These are phyloP conservation scores for Drosophila merina DNA, from an alignment of 2,888 invertebrate species.

Conservation along the genomic window DNA sequence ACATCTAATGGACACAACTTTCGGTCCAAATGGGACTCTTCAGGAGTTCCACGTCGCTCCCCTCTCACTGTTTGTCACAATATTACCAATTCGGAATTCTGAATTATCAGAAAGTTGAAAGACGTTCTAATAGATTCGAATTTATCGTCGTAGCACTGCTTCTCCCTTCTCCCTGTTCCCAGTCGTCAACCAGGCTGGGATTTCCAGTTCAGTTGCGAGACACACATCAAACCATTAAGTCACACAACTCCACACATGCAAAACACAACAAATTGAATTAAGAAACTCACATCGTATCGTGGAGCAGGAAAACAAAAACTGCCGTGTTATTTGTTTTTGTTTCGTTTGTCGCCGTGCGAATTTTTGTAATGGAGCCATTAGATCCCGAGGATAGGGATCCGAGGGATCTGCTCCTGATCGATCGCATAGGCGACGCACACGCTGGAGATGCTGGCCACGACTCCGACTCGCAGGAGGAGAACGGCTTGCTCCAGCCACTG, in stretches of 20 bases:
- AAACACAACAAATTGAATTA: not conserved
- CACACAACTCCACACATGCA: conserved; percentile 1
- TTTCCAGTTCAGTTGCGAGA: conserved; percentile 18
- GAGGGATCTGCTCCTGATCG: not conserved
- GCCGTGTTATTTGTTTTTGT: conserved; percentile 58
- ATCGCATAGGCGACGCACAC: conserved; percentile 19
- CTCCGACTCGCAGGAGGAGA: conserved; percentile 27
- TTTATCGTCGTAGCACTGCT: no score
- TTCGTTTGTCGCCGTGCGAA: not conserved
- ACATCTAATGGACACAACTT: conserved; percentile 64
- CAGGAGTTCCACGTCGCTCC: conserved; percentile 9
- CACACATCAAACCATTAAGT: not conserved
- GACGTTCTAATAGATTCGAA: no score
- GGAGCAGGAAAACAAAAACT: conserved; percentile 41
- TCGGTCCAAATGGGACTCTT: conserved; percentile 28
- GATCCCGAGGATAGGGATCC: not conserved
- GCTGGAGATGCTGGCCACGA: conserved; percentile 20
- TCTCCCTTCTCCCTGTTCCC: no score
- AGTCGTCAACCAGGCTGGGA: conserved; percentile 28
- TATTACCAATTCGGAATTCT: no score
- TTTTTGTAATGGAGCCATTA: not conserved
- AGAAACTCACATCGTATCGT: conserved; percentile 12
- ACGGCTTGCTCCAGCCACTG: no score
- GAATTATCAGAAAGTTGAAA: no score
- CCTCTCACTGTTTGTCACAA: no score